These are phyloP conservation scores for Neostethus bicornis DNA, from an alignment of 2,797 vertebrate genomes.

Conservation along the genomic window DNA sequence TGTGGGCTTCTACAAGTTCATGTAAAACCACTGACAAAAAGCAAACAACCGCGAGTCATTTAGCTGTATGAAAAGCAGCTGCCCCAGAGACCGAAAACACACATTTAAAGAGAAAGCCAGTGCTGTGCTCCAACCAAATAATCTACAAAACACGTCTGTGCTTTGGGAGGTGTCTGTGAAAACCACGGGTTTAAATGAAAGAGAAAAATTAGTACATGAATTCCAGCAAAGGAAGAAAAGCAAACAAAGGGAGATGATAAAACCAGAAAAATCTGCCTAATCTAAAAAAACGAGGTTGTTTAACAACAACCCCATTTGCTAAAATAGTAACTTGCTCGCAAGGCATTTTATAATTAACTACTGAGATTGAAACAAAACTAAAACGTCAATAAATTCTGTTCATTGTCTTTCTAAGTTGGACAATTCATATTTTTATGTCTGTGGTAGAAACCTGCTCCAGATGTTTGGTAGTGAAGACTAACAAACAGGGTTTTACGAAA, in stretches of 20 bases:
- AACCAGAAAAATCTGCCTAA: conserved; percentile 32
- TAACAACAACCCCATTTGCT: conserved; percentile 72
- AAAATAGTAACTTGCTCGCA: conserved; percentile 47
- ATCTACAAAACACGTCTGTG: conserved; percentile 43
- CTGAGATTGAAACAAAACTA: conserved; percentile 60
- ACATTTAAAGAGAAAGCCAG: conserved; percentile 49
- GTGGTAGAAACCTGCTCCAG: conserved; percentile 46
- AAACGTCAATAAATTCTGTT: conserved; percentile 59
- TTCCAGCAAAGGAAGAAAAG: conserved; percentile 19
- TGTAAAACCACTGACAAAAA: conserved; percentile 57
- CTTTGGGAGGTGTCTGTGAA: conserved; percentile 48
- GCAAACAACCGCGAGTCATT: conserved; percentile 47
- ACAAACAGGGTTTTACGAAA: conserved; percentile 48
- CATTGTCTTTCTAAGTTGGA: conserved; percentile 50
- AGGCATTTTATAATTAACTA: conserved; percentile 42
- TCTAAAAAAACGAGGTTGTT: conserved; percentile 38
- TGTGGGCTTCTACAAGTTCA: conserved; percentile 34
- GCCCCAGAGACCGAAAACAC: conserved; percentile 40
- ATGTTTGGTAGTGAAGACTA: conserved; percentile 66
- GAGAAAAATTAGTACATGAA: conserved; percentile 23
- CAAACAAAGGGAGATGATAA: conserved; percentile 41
- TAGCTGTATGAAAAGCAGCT: conserved; percentile 47
- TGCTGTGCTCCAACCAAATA: conserved; percentile 35
- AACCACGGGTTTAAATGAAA: conserved; percentile 35
- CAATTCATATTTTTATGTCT: conserved; percentile 59